These are phyloP conservation scores for Poecilia velifera DNA, from an alignment of 2,797 vertebrate genomes.

Conservation along the genomic window DNA sequence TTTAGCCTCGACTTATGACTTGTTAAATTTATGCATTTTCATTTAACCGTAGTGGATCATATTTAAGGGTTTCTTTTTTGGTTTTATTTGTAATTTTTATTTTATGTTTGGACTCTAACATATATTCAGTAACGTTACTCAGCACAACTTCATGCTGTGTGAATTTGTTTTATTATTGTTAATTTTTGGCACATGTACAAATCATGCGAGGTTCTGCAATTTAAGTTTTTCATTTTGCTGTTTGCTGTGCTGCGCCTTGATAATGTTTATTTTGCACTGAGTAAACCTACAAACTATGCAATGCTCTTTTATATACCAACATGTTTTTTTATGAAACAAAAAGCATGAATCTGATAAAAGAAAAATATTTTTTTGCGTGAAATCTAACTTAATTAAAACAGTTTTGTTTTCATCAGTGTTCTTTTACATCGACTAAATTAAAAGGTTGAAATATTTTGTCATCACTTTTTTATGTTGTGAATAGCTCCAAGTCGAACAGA, in stretches of 20 bases:
- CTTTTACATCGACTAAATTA: not conserved
- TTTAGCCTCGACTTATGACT: not conserved
- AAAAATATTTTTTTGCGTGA: not conserved
- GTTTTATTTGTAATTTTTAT: not conserved
- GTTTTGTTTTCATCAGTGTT: not conserved
- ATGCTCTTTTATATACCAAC: not conserved
- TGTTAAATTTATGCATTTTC: not conserved
- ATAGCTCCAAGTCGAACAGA: constrained; percentile 52
- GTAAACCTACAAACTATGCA: not conserved
- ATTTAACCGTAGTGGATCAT: not conserved
- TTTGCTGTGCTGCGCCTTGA: not conserved
- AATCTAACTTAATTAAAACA: not conserved
- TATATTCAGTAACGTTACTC: not conserved
- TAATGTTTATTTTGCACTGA: constrained; percentile 43
- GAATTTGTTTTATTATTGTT: not conserved
- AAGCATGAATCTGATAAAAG: not conserved
- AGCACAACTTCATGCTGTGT: not conserved
- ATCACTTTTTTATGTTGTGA: constrained; percentile 18
- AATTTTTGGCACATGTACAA: not conserved
- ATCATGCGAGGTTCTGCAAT: not conserved
- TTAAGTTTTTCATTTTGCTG: not conserved
- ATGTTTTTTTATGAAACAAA: not conserved
- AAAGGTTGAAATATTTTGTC: constrained; percentile 10
- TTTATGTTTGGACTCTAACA: not conserved
- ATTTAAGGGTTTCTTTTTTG: not conserved